Evolutionary conservation across 2,113 vertebrate species (phyloP).

Genomic region (Pseudonaja textilis): DNA sequence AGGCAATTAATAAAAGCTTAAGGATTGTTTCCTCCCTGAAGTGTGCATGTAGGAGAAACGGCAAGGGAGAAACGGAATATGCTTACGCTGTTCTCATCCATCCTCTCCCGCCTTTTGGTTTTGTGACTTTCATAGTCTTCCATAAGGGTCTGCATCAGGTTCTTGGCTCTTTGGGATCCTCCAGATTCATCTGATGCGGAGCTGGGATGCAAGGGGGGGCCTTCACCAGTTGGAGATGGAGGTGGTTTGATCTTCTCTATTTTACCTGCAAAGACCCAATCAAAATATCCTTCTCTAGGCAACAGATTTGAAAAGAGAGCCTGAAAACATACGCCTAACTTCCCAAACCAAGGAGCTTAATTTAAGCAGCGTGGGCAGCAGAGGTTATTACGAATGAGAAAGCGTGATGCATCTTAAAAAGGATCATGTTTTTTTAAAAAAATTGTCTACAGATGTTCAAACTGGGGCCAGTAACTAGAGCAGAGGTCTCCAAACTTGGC

Average conservation of each 20-base stretch:
- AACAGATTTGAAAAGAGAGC: conserved; percentile 18
- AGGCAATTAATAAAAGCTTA: not conserved
- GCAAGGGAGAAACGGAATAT: conserved; percentile 48
- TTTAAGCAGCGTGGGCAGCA: not conserved
- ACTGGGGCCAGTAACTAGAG: not conserved
- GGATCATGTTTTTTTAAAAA: not conserved
- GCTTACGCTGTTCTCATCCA: conserved; percentile 94
- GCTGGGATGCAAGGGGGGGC: conserved; percentile 76
- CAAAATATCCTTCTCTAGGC: conserved; percentile 59
- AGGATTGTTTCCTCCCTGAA: not conserved
- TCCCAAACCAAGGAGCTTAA: not conserved
- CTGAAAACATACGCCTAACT: not conserved
- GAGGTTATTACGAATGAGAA: not conserved
- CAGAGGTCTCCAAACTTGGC: too few relatives aligned
- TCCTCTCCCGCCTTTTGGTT: conserved; percentile 89
- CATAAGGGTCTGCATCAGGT: conserved; percentile 97
- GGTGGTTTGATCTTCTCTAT: conserved; percentile 93
- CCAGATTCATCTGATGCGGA: conserved; percentile 79
- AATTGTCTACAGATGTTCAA: not conserved
- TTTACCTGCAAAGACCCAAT: conserved; percentile 82
- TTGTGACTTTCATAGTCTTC: conserved; percentile 96
- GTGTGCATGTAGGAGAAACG: not conserved
- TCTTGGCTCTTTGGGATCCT: conserved; percentile 85
- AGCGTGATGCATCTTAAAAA: not conserved
- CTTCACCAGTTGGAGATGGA: conserved; percentile 84